Percentiles rank a stretch among this genome's conserved stretches.
Conservation (phyloP, 2,888 invertebrate genomes). For the Pomacea canaliculata region DNA sequence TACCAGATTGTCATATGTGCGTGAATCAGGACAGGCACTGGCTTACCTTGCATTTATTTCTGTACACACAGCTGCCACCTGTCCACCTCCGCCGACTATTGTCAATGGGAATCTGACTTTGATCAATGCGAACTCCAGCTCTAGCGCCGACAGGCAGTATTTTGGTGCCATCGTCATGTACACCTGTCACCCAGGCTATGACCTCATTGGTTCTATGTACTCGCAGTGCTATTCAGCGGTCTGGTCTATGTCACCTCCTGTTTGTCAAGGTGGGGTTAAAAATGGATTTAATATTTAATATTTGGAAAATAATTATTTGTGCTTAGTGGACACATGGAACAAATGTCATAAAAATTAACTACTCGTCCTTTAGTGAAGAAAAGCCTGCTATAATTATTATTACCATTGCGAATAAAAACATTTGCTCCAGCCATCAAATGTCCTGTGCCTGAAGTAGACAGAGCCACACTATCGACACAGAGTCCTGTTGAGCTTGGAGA, state of each 20-base stretch:
- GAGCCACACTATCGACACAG: background rate
- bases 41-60: no score
- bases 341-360: background rate
- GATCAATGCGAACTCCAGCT: background rate
- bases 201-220: conserved; percentile 35
- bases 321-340: no score
- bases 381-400: no score
- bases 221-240: conserved; percentile 44
- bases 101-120: background rate
- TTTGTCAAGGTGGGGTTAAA: conserved; percentile 18
- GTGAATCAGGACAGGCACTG: no score
- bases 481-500: conserved; percentile 1
- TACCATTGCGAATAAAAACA: background rate
- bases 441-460: conserved; percentile 11
- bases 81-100: background rate
- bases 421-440: conserved; percentile 8
- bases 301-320: background rate
- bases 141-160: background rate
- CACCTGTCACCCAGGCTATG: conserved; percentile 51
- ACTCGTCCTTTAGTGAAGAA: background rate
- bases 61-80: background rate
- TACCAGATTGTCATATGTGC: no score
- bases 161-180: conserved; percentile 52
- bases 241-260: conserved; percentile 26
- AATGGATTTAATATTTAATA: background rate